phyloP scores from a whole-genome alignment of 1,140 invertebrate species.

The Ceratosolen fusciceps region DNA sequence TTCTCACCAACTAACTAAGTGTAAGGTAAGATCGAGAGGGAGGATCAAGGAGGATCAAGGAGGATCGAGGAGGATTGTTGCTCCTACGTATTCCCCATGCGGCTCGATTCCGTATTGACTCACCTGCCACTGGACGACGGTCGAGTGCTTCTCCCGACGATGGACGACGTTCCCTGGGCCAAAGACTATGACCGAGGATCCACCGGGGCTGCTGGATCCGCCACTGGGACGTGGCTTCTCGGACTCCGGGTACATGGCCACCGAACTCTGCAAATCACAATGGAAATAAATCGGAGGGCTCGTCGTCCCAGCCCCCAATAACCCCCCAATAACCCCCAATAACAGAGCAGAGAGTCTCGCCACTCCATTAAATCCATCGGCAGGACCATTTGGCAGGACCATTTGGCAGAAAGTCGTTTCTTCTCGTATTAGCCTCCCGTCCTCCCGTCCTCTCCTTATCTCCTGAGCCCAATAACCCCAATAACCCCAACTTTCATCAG shows the following conservation, averaged over 20 bases:
- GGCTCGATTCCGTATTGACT: constrained; percentile 40
- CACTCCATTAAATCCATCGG: too few relatives aligned
- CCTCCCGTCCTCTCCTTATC: too few relatives aligned
- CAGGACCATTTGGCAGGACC: too few relatives aligned
- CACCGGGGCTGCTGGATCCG: constrained; percentile 51
- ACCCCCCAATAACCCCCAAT: too few relatives aligned
- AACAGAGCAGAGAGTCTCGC: too few relatives aligned
- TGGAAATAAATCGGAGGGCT: too few relatives aligned
- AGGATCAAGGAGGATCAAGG: neutral
- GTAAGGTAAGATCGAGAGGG: neutral
- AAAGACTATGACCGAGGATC: constrained; percentile 72
- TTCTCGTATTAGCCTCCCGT: too few relatives aligned
- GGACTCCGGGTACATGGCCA: constrained; percentile 65
- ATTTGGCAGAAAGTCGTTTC: too few relatives aligned
- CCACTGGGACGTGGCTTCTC: constrained; percentile 54
- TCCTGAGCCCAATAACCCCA: too few relatives aligned
- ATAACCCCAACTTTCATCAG: too few relatives aligned
- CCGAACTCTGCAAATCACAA: constrained; percentile 68
- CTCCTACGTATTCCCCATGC: neutral
- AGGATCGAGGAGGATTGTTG: neutral
- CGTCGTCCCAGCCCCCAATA: too few relatives aligned
- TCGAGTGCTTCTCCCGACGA: constrained; percentile 68
- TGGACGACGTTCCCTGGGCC: constrained; percentile 75
- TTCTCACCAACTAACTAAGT: neutral
- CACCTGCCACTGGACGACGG: constrained; percentile 74